These are phyloP conservation scores for Celastrina argiolus DNA, from an alignment of 2,888 invertebrate species.

Conservation along the genomic window DNA sequence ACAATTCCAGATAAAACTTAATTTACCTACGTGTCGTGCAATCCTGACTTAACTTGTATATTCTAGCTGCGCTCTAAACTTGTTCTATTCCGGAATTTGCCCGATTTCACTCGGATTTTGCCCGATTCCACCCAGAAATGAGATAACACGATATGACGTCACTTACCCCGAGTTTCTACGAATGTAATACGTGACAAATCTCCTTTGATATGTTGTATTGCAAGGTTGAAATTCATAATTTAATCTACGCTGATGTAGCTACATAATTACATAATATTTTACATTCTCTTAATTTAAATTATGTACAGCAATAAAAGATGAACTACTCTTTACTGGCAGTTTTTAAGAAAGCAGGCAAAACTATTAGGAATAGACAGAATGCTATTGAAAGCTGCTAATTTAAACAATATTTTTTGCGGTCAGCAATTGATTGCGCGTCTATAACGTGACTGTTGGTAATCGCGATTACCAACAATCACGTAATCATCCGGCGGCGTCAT, in stretches of 20 bases:
- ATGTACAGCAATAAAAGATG: no score
- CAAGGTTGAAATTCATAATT: not conserved
- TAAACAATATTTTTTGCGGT: no score
- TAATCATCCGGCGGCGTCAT: no score
- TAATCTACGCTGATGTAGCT: not conserved
- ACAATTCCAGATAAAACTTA: not conserved
- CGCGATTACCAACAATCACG: no score
- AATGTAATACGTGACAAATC: not conserved
- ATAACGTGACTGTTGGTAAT: no score
- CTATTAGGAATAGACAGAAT: no score
- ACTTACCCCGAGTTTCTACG: not conserved
- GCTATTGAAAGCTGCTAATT: no score
- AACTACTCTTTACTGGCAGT: no score
- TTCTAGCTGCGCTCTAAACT: constrained; percentile 1
- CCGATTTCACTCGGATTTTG: not conserved
- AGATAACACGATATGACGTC: not conserved
- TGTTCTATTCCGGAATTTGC: not conserved
- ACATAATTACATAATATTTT: no score
- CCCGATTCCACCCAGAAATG: not conserved
- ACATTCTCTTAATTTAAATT: no score
- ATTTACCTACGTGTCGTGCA: constrained; percentile 7
- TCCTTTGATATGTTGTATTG: not conserved
- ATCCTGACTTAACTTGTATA: not conserved
- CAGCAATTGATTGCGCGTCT: no score
- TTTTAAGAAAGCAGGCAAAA: no score